Base-by-base conservation (phyloP, 2,113 vertebrate species). In the Eulemur macaco region DNA sequence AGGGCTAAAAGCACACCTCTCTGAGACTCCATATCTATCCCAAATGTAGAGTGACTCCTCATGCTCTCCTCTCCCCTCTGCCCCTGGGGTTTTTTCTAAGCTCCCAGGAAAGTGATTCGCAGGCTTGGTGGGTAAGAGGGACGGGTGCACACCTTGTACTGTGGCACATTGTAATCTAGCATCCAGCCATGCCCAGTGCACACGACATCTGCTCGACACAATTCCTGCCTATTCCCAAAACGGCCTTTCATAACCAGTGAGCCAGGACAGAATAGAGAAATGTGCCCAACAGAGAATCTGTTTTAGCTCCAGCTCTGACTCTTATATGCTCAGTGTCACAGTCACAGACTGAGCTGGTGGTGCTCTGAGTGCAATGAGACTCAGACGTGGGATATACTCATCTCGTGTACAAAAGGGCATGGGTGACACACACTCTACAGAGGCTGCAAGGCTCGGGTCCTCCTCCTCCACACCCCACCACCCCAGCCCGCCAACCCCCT, bases 131-230 rank as follows among this genome's bases (percentile, higher is more conserved):
- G n/a, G 25, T 66, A 20, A 31, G 60, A 83, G 89, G 25, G 29
- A n/a, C 15, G 7, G 8, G 12, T 8, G 14, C 10, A 17, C 0
- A 3, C 66, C 34, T 68, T 34, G 1, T 6, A 25, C 39, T 42
- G 6, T 2, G 13, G 25, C 10, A 69, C 3, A 69, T 0, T 17
- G 7, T 11, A 21, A n/a, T 47, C 50, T 27, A 56, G 56, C 31
- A 39, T 66, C 56, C 37, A 12, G 31, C 66, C 37, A 25, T 4
- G 39, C n/a, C 86, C 15, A 12, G 18, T 25, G 6, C 39, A 15
- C 0, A 13, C 1, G 4, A 66, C 60, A 71, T 14, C 50, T 29
- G 3, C 8, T 39, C 11, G 5, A 27, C 39, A 58, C 6, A 34
- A 15, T 56, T 18, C 76, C 31, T 0, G 1, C 60, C 71, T 54